A percentile compares a stretch with the other conserved stretches of the same genome.
Evolutionary conservation across 1,140 invertebrate genomes (phyloP).

Genomic region (Meteorus sp.): DNA sequence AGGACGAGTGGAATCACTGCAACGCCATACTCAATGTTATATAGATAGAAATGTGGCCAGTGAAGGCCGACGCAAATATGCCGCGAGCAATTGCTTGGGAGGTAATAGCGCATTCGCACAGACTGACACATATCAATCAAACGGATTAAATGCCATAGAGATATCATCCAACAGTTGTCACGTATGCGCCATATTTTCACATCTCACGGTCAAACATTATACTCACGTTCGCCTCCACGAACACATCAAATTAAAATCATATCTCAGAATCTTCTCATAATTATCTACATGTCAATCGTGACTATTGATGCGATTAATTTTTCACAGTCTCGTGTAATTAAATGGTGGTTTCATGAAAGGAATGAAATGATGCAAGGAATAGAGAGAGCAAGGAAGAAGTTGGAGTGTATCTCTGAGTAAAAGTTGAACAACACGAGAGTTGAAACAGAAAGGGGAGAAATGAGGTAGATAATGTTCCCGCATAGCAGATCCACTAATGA

Average conservation of each 20-base stretch:
- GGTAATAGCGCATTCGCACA: constrained; percentile 20
- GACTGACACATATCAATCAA: constrained; percentile 29
- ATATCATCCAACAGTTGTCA: too few relatives aligned
- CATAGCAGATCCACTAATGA: constrained; percentile 25
- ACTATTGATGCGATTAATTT: too few relatives aligned
- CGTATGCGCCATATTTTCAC: too few relatives aligned
- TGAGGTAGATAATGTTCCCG: too few relatives aligned
- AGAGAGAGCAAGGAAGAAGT: background rate
- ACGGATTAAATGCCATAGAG: constrained; percentile 12
- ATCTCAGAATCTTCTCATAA: too few relatives aligned
- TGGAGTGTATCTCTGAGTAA: background rate
- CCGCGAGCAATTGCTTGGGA: constrained; percentile 3
- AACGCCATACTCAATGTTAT: background rate
- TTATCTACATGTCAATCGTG: background rate
- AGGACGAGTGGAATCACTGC: too few relatives aligned
- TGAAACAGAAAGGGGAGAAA: background rate
- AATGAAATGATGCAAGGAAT: background rate
- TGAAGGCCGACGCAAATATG: background rate
- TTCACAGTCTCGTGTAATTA: background rate
- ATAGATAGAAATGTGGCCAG: constrained; percentile 1
- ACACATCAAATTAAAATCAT: too few relatives aligned
- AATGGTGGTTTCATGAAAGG: background rate
- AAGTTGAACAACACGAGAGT: constrained; percentile 3
- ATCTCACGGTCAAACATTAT: too few relatives aligned
- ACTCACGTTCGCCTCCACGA: too few relatives aligned